These are phyloP conservation scores for Phocides pigmalion DNA, from an alignment of 1,140 invertebrate genomes.

Conservation along the genomic window DNA sequence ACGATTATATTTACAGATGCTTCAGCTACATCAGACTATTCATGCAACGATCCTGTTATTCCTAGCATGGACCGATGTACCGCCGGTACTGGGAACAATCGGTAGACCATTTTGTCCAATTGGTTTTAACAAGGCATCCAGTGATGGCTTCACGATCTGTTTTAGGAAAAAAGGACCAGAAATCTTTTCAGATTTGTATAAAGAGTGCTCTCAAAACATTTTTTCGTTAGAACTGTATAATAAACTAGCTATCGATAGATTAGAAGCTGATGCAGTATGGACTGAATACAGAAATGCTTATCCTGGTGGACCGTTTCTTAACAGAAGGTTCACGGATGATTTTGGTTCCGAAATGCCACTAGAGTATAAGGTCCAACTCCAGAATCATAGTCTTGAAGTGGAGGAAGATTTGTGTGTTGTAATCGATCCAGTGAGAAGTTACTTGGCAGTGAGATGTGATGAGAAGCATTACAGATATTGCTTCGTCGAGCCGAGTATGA, in stretches of 20 bases:
- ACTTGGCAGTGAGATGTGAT: conserved; percentile 60
- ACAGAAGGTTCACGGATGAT: conserved; percentile 58
- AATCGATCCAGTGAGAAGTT: conserved; percentile 58
- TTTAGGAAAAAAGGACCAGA: conserved; percentile 32
- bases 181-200: conserved; percentile 22
- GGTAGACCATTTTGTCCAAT: conserved; percentile 24
- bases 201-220: conserved; percentile 11
- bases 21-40: not conserved
- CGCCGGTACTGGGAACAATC: not conserved
- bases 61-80: not conserved
- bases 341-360: conserved; percentile 45
- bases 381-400: conserved; percentile 46
- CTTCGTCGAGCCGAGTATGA: conserved; percentile 60
- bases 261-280: conserved; percentile 65
- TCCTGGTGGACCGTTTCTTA: conserved; percentile 71
- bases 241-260: conserved; percentile 4
- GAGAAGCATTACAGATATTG: conserved; percentile 72
- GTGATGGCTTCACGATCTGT: conserved; percentile 11
- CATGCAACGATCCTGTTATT: not conserved
- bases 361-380: conserved; percentile 48
- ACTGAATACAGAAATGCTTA: conserved; percentile 70
- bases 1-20: not conserved
- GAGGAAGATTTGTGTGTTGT: conserved; percentile 62
- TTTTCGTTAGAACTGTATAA: conserved; percentile 15
- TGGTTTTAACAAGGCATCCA: conserved; percentile 15